Conservation (phyloP, 2,113 vertebrate genomes). For the Copsychus sechellarum region DNA sequence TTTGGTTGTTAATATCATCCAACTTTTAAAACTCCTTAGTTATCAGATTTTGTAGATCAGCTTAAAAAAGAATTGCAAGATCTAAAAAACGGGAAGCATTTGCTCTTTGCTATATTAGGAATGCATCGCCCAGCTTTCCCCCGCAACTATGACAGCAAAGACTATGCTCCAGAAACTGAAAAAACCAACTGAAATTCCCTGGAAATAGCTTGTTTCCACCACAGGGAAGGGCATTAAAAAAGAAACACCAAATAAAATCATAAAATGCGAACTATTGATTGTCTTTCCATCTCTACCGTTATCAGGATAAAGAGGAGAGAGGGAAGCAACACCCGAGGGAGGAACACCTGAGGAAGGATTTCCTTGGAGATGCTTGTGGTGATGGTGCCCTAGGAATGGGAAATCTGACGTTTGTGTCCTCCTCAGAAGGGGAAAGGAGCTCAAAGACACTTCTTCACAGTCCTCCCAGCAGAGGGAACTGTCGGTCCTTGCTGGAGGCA, state of each 20-base stretch:
- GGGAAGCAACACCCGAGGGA: not conserved
- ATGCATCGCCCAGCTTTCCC: not conserved
- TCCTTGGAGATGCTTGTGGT: not conserved
- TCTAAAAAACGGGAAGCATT: conserved; percentile 16
- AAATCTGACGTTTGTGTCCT: not conserved
- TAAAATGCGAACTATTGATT: not conserved
- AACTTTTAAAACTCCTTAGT: conserved; percentile 1
- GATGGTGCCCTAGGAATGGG: not conserved
- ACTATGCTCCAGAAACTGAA: not conserved
- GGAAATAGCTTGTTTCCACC: not conserved
- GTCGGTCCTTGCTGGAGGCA: not conserved
- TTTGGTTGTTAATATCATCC: conserved; percentile 6
- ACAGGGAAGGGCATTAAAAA: not conserved
- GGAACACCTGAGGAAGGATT: fast-evolving
- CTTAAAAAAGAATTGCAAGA: conserved; percentile 37
- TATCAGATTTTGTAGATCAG: conserved; percentile 20
- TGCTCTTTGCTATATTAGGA: conserved; percentile 32
- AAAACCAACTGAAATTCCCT: not conserved
- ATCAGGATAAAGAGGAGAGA: not conserved
- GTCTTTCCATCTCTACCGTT: not conserved
- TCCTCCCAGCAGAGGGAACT: conserved; percentile 57
- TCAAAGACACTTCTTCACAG: not conserved
- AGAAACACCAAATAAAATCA: not conserved
- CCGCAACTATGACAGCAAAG: not conserved
- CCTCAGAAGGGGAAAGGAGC: not conserved